Base-by-base conservation (phyloP, 2,113 vertebrate species). In the Sylvilagus bachmani region DNA sequence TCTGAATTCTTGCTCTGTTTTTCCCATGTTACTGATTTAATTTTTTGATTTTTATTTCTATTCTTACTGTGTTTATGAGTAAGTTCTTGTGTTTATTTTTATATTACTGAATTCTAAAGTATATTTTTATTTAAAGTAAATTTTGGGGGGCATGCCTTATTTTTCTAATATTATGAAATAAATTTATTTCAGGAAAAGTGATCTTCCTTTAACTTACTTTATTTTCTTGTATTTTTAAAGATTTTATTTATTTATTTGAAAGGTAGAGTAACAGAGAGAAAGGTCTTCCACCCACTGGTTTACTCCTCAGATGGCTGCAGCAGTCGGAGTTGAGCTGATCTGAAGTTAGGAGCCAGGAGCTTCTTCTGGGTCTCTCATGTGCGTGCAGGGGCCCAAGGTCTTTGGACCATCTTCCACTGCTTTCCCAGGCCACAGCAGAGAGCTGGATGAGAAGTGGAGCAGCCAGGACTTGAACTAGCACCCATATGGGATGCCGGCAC, bases 161-260 rank as follows among this genome's bases (percentile, higher is more conserved):
- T 81, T 93, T 86, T 90, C 66, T 51, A 90, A 79, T 95, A 55
- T 79, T 92, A 8, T 51, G 24, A 85, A 90, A 79, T 73, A 81
- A 51, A 80, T 92, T 58, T 84, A 86, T 94, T 74, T 86, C 7
- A 58, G 27, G 24, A 36, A 89, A 78, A 70, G 44, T 44, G 11
- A 89, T 24, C 10, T 83, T 89, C 19, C 36, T 91, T 88, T 77
- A 79, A 27, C 6, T 91, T 74, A 3, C 11, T 86, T 97, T 90
- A 69, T 73, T 84, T 93, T 93, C 3, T 24, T 81, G 12, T 44
- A 75, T 89, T 89, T 49, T 27, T 53, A 83, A 64, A 44, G 0
- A 12, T 73, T 75, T 86, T 73, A 69, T 85, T 91, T 86, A 58
- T 58, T 58, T 58, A 58, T 44, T 44, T 44, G 44, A 44, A 44